Percentiles rank a stretch among this genome's conserved stretches.
Evolutionary conservation across 92 coral and sea anemone genomes (phyloP).

Genomic region (Virgularia gustaviana): DNA sequence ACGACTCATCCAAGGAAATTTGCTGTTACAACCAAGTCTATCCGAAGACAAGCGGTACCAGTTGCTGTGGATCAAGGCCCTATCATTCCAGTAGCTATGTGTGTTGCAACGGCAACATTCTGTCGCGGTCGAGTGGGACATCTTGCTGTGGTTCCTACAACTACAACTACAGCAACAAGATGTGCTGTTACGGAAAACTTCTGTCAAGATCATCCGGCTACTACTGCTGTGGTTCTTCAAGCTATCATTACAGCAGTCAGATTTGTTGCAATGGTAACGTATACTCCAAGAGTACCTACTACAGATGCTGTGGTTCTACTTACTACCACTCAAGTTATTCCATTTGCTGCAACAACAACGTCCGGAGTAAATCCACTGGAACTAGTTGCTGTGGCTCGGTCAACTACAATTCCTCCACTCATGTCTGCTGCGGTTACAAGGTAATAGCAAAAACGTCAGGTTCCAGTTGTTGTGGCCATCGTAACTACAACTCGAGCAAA

Average conservation of each 20-base stretch:
- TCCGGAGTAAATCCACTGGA: background rate
- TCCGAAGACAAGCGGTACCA: background rate
- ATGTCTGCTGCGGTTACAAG: conserved; percentile 30
- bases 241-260: conserved; percentile 9
- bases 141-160: conserved; percentile 18
- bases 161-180: conserved; percentile 10
- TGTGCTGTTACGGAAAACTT: conserved; percentile 23
- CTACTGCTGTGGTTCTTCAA: conserved; percentile 27
- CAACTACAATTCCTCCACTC: conserved; percentile 29
- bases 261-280: conserved; percentile 18
- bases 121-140: conserved; percentile 1
- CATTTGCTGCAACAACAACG: conserved; percentile 2
- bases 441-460: conserved; percentile 10
- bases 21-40: background rate
- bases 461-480: conserved; percentile 17
- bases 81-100: background rate
- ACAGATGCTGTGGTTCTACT: background rate
- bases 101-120: conserved; percentile 20
- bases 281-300: background rate
- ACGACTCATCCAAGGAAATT: background rate
- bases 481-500: conserved; percentile 30
- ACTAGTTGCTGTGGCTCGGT: conserved; percentile 26
- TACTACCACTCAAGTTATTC: background rate
- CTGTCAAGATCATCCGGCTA: background rate
- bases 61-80: background rate